These are phyloP conservation scores for Phlogophora meticulosa DNA, from an alignment of 2,888 invertebrate genomes.

Conservation along the genomic window DNA sequence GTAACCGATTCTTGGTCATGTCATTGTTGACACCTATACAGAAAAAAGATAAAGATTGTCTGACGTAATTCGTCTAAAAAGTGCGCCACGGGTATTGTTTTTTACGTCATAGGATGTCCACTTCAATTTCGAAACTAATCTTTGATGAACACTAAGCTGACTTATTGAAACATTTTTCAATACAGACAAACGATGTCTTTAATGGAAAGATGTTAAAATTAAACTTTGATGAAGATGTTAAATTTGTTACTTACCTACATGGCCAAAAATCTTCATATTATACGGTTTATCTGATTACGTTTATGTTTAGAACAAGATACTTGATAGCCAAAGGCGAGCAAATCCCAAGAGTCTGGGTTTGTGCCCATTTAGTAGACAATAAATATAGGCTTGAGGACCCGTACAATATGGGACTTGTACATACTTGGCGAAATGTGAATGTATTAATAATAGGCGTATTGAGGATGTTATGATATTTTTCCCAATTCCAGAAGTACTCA, in stretches of 20 bases:
- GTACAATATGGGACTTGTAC: too few species aligned
- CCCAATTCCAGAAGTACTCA: background rate
- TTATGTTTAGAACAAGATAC: background rate
- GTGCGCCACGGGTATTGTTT: background rate
- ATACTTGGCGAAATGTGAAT: too few species aligned
- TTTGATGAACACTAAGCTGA: background rate
- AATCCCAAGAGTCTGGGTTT: too few species aligned
- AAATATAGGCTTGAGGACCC: too few species aligned
- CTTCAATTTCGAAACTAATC: too few species aligned
- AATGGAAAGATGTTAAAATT: background rate
- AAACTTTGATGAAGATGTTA: too few species aligned
- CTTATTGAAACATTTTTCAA: background rate
- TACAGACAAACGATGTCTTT: background rate
- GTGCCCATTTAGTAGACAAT: too few species aligned
- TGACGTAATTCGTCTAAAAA: background rate
- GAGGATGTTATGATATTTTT: too few species aligned
- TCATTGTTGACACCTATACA: background rate
- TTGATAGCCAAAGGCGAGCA: background rate
- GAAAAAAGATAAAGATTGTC: background rate
- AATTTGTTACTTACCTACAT: too few species aligned
- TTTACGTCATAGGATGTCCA: background rate
- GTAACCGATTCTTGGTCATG: background rate
- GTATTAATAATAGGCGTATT: too few species aligned
- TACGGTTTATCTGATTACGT: too few species aligned
- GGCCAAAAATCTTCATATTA: too few species aligned